These are phyloP conservation scores for Leptopilina drosophilae DNA, from an alignment of 2,888 invertebrate genomes.

Conservation along the genomic window DNA sequence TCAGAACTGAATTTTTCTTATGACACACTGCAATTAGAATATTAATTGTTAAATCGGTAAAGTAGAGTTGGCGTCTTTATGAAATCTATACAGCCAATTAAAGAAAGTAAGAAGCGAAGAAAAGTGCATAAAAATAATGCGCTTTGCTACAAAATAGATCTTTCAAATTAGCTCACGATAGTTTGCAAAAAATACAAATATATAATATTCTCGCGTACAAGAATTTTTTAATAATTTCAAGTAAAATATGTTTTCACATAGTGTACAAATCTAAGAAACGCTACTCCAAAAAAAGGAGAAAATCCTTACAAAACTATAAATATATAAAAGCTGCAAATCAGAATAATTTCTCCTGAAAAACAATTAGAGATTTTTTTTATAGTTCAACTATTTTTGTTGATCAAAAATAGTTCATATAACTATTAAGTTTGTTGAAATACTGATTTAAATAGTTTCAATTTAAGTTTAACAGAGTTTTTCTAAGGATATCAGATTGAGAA, in stretches of 20 bases:
- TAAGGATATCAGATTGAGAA: too few relatives aligned
- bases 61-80: constrained; percentile 28
- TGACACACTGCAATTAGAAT: not conserved
- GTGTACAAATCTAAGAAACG: constrained; percentile 39
- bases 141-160: constrained; percentile 20
- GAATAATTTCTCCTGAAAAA: too few relatives aligned
- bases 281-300: too few relatives aligned
- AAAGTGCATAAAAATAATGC: constrained; percentile 13
- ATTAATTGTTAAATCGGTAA: not conserved
- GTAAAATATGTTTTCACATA: constrained; percentile 50
- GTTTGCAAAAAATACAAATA: not conserved
- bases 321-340: too few relatives aligned
- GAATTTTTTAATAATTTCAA: constrained; percentile 38
- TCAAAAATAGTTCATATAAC: too few relatives aligned
- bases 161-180: not conserved
- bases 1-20: not conserved
- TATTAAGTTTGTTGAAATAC: too few relatives aligned
- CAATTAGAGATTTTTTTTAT: too few relatives aligned
- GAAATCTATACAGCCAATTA: constrained; percentile 30
- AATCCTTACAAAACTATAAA: too few relatives aligned
- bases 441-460: too few relatives aligned
- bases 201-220: constrained; percentile 8
- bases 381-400: too few relatives aligned
- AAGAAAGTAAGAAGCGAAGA: constrained; percentile 34
- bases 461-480: too few relatives aligned